phyloP scores from a whole-genome alignment of 2,888 invertebrate species.

The Furcula furcula region DNA sequence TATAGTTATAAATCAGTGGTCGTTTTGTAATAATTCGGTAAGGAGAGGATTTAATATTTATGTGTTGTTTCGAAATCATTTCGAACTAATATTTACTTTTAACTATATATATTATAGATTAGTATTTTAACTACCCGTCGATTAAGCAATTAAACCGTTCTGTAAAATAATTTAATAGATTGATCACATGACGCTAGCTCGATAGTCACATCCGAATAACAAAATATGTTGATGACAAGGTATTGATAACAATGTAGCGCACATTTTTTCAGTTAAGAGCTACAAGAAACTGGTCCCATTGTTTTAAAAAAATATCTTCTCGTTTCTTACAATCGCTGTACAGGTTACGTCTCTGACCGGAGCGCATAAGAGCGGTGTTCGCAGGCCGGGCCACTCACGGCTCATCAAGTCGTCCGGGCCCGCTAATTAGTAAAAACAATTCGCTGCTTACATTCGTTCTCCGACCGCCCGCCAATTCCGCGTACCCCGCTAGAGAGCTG shows the following conservation, averaged over 20 bases:
- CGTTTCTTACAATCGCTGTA: constrained; percentile 28
- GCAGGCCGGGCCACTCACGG: constrained; percentile 28
- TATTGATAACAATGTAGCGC: constrained; percentile 21
- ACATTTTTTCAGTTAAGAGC: constrained; percentile 19
- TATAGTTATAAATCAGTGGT: constrained; percentile 50
- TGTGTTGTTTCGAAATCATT: constrained; percentile 18
- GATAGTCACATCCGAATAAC: neutral
- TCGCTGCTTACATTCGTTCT: constrained; percentile 68
- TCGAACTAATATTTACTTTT: constrained; percentile 16
- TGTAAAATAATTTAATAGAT: too few species aligned
- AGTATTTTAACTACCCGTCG: constrained; percentile 9
- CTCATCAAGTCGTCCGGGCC: constrained; percentile 70
- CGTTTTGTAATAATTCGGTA: constrained; percentile 32
- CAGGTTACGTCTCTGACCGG: constrained; percentile 26
- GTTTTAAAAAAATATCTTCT: constrained; percentile 41
- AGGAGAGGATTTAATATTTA: constrained; percentile 26
- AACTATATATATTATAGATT: constrained; percentile 13
- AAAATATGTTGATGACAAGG: constrained; percentile 3
- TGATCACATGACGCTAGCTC: constrained; percentile 14
- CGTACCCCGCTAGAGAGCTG: constrained; percentile 79
- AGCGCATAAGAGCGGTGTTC: constrained; percentile 30
- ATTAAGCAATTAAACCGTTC: constrained; percentile 3
- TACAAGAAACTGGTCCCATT: constrained; percentile 39
- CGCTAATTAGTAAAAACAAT: constrained; percentile 80
- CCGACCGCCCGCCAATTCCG: constrained; percentile 79